Conservation (phyloP, 2,797 vertebrate genomes). For the Neomorphus geoffroyi region DNA sequence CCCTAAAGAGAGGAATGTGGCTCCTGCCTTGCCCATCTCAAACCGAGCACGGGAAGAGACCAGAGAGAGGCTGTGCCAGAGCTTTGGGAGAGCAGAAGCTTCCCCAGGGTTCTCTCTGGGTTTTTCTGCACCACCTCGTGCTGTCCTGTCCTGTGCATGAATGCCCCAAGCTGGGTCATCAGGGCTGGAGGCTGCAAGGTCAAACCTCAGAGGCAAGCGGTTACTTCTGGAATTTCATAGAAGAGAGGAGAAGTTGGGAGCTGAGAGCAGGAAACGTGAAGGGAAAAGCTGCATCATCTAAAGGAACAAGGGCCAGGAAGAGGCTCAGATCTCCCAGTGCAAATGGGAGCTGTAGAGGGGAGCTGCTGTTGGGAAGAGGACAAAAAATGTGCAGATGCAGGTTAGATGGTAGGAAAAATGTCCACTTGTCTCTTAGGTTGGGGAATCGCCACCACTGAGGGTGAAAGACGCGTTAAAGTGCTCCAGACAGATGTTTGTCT, state of each 20-base stretch:
- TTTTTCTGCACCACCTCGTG: not conserved
- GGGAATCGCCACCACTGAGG: not conserved
- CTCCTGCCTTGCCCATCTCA: not conserved
- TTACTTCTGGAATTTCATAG: not conserved
- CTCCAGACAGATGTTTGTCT: not conserved
- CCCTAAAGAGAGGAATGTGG: not conserved
- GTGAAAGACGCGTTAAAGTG: not conserved
- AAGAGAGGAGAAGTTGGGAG: not conserved
- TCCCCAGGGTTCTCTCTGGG: not conserved
- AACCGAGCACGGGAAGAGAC: accelerated
- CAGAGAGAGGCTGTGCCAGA: not conserved
- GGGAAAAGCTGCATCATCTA: accelerated
- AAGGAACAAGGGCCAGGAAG: accelerated
- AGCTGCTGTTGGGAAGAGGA: not conserved
- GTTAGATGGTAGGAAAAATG: not conserved
- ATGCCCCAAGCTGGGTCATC: not conserved
- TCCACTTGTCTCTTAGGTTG: not conserved
- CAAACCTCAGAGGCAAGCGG: constrained; percentile 5
- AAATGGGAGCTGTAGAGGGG: accelerated
- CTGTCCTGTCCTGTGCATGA: not conserved
- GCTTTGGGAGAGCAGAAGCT: not conserved
- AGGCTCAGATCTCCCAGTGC: accelerated
- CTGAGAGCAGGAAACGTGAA: accelerated
- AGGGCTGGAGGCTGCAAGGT: not conserved
- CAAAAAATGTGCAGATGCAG: not conserved